Percentiles rank a stretch among this genome's conserved stretches.
Conservation (phyloP, 2,113 vertebrate genomes). For the Phyllostomus discolor region DNA sequence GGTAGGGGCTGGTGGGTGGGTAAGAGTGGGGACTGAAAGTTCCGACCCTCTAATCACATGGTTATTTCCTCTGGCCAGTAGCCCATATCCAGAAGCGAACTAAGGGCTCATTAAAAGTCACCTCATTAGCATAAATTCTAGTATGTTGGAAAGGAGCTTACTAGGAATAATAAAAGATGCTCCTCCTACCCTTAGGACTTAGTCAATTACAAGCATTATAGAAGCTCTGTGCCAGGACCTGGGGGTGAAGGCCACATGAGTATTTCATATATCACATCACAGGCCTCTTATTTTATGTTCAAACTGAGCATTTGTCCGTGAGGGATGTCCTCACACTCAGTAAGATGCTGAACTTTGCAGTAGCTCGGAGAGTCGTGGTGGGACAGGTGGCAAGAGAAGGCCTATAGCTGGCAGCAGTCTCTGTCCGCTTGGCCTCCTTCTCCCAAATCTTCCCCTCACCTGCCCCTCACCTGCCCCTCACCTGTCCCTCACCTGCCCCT, state of each 20-base stretch:
- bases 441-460: background rate
- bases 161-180: background rate
- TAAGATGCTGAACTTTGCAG: background rate
- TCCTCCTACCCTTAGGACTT: background rate
- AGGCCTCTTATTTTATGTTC: background rate
- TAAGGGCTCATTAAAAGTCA: background rate
- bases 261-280: background rate
- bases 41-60: too few species aligned
- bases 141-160: background rate
- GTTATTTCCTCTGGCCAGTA: background rate
- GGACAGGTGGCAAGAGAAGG: background rate
- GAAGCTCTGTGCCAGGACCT: background rate
- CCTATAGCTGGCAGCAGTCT: background rate
- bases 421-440: background rate
- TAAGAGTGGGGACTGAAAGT: too few species aligned
- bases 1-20: too few species aligned
- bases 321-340: background rate
- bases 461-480: background rate
- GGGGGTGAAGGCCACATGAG: background rate
- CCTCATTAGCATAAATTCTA: background rate
- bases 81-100: background rate
- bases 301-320: background rate
- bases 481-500: too few species aligned
- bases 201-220: background rate
- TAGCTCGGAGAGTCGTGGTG: background rate